These are phyloP conservation scores for Caiman crocodilus DNA, from an alignment of 2,797 vertebrate species.

Conservation along the genomic window DNA sequence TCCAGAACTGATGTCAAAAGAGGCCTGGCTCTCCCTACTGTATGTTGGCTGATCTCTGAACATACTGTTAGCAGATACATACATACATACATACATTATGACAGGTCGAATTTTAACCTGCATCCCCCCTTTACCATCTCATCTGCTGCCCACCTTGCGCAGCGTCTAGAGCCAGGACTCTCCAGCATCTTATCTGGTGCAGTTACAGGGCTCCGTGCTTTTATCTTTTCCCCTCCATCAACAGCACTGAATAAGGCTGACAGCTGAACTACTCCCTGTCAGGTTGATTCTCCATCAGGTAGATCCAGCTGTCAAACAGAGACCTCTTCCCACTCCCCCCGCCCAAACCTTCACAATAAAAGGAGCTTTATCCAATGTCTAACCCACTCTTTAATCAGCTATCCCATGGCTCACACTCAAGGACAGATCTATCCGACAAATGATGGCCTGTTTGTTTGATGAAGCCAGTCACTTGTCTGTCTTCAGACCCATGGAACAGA, in stretches of 20 bases:
- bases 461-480: neutral
- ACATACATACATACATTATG: no score
- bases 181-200: neutral
- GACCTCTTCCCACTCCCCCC: neutral
- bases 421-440: neutral
- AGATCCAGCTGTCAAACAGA: rapidly evolving
- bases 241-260: neutral
- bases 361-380: neutral
- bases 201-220: rapidly evolving
- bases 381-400: neutral
- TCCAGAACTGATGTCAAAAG: neutral
- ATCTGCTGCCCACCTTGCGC: neutral
- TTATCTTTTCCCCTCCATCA: rapidly evolving
- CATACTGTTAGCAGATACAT: no score
- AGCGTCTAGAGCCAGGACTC: neutral
- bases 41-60: neutral
- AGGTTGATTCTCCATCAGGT: neutral
- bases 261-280: neutral
- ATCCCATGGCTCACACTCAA: neutral
- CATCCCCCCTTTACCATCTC: neutral
- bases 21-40: neutral
- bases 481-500: neutral
- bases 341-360: rapidly evolving
- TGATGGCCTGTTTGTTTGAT: neutral
- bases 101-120: neutral